These are phyloP conservation scores for Drosophila pseudoananassae DNA, from an alignment of 1,140 invertebrate genomes.

Conservation along the genomic window DNA sequence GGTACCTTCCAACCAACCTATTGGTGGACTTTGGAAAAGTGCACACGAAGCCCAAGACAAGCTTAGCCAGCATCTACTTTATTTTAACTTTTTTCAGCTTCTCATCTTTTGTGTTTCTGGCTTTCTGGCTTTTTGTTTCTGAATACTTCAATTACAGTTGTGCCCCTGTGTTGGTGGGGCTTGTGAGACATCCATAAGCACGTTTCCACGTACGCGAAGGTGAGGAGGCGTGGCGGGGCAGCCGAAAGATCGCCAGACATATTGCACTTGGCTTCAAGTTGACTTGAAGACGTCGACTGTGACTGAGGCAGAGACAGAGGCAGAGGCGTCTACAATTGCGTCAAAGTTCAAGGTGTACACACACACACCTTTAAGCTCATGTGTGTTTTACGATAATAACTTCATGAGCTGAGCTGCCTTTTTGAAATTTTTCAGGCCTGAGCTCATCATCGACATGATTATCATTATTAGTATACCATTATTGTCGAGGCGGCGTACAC, in stretches of 20 bases:
- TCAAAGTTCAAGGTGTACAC: slow-evolving; percentile 74
- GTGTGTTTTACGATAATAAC: slow-evolving; percentile 21
- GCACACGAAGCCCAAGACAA: slow-evolving; percentile 39
- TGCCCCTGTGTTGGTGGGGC: slow-evolving; percentile 5
- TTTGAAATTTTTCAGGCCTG: slow-evolving; percentile 51
- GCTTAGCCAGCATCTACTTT: slow-evolving; percentile 38
- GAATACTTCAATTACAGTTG: slow-evolving; percentile 44
- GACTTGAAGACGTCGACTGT: slow-evolving; percentile 19
- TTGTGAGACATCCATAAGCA: too few relatives aligned
- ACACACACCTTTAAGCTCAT: slow-evolving; percentile 8
- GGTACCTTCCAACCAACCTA: too few relatives aligned
- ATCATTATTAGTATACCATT: slow-evolving; percentile 3
- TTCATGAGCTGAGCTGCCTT: slow-evolving; percentile 6
- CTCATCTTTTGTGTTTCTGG: slow-evolving; percentile 23
- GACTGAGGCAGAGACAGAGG: too few relatives aligned
- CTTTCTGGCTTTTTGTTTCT: slow-evolving; percentile 17
- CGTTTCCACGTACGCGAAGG: slow-evolving; percentile 46
- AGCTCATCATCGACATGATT: slow-evolving; percentile 56
- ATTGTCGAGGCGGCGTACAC: slow-evolving; percentile 24
- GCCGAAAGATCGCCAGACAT: slow-evolving; percentile 41
- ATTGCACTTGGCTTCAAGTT: slow-evolving; percentile 47
- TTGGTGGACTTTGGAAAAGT: slow-evolving; percentile 19
- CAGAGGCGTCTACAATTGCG: slow-evolving; percentile 37
- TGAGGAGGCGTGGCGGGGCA: slow-evolving; percentile 35
- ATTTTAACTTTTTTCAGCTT: slow-evolving; percentile 3